Base-by-base conservation (phyloP, 1,140 invertebrate genomes). In the Oryctes rhinoceros region DNA sequence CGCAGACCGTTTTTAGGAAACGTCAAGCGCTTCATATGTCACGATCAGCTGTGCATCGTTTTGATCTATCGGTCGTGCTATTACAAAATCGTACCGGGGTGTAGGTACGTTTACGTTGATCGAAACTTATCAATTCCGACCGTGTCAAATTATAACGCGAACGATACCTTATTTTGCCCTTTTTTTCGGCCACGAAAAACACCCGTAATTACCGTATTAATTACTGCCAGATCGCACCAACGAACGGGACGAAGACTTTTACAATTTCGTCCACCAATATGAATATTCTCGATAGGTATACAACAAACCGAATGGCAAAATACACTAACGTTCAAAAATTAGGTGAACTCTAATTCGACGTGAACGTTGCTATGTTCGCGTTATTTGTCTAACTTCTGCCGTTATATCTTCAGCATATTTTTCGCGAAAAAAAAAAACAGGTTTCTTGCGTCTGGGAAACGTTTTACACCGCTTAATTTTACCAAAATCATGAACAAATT, bases 11-110 rank as follows among this genome's bases (percentile, higher is more conserved):
- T 65, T 77, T 59, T 20, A 10, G 30, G 53, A 53, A 77, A 80
- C 79, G 79, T 80, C 79, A 80, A 78, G 76, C 7, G 59, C 37
- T 47, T 77, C 79, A 81, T 81, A 78, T 82, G 81, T 83, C 83
- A 82, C 30, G 80, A 81, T 82, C 81, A 82, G 83, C 80, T 82
- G 81, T 82, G 49, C 49, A 15, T 53, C 49, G 49, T 53, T 53
- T 79, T 39, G 11, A 47, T 62, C 20, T 44, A 81, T 47, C 18
- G 44, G 24, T 77, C 30, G 44, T 35, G 9, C 49, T 53, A 53
- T 53, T 53, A 53, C n/a, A 53, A 18, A 53, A 30, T 79, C 30
- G 37, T 49, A 11, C 30, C 67, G n/a, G 24, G 24, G 67, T 74
- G 24, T 37, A 79, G 48, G 48, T 78, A 24, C 48, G 37, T 6